phyloP scores from a whole-genome alignment of 2,888 invertebrate genomes.

The Caenorhabditis sp. region DNA sequence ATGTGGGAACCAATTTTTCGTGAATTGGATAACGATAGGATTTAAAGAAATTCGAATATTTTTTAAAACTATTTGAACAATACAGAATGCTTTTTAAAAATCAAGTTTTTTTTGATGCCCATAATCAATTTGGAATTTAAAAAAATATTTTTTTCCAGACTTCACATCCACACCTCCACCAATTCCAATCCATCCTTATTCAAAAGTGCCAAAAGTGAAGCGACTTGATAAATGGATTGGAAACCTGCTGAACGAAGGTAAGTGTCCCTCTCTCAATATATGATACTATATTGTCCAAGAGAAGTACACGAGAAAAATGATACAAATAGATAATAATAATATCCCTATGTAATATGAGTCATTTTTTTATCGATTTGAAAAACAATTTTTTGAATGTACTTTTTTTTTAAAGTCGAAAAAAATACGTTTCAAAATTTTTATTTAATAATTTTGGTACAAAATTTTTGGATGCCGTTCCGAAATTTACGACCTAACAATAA shows the following conservation, averaged over 20 bases:
- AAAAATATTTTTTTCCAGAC: constrained; percentile 27
- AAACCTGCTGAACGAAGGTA: constrained; percentile 36
- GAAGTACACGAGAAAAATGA: background rate
- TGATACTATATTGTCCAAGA: too few species aligned
- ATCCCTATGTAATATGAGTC: background rate
- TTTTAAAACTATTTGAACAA: too few species aligned
- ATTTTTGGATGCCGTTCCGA: too few species aligned
- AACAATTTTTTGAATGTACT: background rate
- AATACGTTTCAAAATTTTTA: too few species aligned
- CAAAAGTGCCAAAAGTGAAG: constrained; percentile 23
- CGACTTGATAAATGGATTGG: constrained; percentile 50
- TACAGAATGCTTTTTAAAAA: too few species aligned
- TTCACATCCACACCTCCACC: constrained; percentile 36
- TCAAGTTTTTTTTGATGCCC: background rate
- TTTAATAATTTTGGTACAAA: too few species aligned
- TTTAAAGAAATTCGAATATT: too few species aligned
- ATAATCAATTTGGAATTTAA: background rate
- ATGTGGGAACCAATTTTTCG: too few species aligned
- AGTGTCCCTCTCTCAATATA: constrained; percentile 5
- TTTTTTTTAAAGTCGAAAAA: too few species aligned
- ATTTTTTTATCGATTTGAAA: background rate
- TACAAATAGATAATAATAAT: background rate
- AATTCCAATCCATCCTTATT: background rate
- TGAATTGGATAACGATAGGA: too few species aligned
- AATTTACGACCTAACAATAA: too few species aligned